These are phyloP conservation scores for Enteromius anoplus DNA, from an alignment of 2,797 vertebrate species.

Conservation along the genomic window DNA sequence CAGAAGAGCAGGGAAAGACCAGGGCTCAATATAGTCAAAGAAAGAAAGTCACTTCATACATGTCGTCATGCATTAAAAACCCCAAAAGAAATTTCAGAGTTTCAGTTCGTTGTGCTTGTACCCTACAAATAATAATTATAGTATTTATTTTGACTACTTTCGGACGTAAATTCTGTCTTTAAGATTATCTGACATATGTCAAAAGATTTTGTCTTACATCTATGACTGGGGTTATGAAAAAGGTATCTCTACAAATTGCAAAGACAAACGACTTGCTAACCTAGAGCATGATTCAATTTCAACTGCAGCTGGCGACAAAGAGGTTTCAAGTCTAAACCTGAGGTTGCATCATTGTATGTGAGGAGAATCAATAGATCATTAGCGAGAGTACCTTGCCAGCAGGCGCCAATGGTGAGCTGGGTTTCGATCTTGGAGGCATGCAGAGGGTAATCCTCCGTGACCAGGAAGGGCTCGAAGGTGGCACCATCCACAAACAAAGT, in stretches of 20 bases:
- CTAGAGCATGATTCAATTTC: background rate
- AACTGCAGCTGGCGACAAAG: background rate
- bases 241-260: background rate
- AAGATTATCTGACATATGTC: slow-evolving; percentile 47
- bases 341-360: slow-evolving; percentile 31
- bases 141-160: background rate
- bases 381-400: slow-evolving; percentile 91
- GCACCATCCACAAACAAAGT: slow-evolving; percentile 91
- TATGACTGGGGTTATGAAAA: background rate
- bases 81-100: background rate
- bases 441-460: slow-evolving; percentile 94
- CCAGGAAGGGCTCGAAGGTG: slow-evolving; percentile 91
- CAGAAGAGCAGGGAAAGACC: slow-evolving; percentile 81
- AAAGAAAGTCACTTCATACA: slow-evolving; percentile 40
- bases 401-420: slow-evolving; percentile 94
- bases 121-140: background rate
- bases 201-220: background rate
- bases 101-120: background rate
- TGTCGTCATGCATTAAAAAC: slow-evolving; percentile 16
- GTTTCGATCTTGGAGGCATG: slow-evolving; percentile 89
- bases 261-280: background rate
- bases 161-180: background rate
- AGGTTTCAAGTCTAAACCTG: slow-evolving; percentile 21
- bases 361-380: slow-evolving; percentile 26
- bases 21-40: slow-evolving; percentile 58